Conservation (phyloP, 2,888 invertebrate species). For the Dione juno region DNA sequence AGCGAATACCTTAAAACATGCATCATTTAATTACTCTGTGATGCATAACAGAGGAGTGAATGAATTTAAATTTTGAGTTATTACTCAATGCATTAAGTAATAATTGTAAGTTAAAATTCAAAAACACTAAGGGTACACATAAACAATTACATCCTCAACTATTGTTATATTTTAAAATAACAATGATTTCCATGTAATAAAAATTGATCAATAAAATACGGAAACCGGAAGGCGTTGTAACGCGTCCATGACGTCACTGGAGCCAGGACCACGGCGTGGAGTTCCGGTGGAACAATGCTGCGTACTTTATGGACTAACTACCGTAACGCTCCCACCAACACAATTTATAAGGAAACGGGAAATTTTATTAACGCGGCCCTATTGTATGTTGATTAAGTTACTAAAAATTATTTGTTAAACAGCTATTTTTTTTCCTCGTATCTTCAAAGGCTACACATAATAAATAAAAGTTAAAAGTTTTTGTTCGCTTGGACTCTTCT, state of each 20-base stretch:
- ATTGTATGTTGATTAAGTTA: conserved; percentile 33
- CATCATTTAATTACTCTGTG: too few relatives aligned
- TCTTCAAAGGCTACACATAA: too few relatives aligned
- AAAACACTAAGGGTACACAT: too few relatives aligned
- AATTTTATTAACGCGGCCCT: conserved; percentile 32
- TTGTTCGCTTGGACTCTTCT: too few relatives aligned
- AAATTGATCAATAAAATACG: conserved; percentile 37
- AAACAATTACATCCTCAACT: too few relatives aligned
- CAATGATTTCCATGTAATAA: background rate
- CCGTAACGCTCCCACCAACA: conserved; percentile 41
- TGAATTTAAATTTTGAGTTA: too few relatives aligned
- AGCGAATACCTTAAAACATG: too few relatives aligned
- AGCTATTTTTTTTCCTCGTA: background rate
- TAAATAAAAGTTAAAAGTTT: too few relatives aligned
- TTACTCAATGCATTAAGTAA: too few relatives aligned
- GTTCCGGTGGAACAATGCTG: conserved; percentile 68
- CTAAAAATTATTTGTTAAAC: conserved; percentile 1
- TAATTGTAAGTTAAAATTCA: too few relatives aligned
- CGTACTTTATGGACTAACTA: conserved; percentile 54
- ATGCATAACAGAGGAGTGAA: too few relatives aligned
- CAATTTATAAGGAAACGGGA: conserved; percentile 39
- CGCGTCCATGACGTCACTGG: conserved; percentile 64
- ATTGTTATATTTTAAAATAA: too few relatives aligned
- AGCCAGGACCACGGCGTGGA: conserved; percentile 56
- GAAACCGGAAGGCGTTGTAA: conserved; percentile 61